phyloP scores from a whole-genome alignment of 2,797 vertebrate genomes.

The Cynopterus sphinx region DNA sequence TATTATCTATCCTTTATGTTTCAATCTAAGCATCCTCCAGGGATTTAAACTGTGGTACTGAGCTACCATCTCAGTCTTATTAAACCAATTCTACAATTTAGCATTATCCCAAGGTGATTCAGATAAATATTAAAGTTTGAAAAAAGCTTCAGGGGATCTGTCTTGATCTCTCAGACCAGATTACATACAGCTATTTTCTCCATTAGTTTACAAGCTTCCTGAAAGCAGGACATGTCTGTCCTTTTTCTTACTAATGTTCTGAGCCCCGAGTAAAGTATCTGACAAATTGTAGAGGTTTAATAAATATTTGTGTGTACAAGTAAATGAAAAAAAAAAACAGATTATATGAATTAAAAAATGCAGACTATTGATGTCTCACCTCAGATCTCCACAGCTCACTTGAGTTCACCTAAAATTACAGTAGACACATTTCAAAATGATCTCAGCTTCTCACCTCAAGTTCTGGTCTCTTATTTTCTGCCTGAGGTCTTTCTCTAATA shows the following conservation, averaged over 20 bases:
- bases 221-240: neutral
- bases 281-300: neutral
- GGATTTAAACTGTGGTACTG: neutral
- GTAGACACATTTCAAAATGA: neutral
- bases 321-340: neutral
- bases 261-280: neutral
- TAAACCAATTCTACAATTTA: neutral
- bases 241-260: neutral
- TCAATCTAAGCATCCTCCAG: neutral
- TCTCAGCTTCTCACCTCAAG: neutral
- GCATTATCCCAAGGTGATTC: neutral
- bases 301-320: neutral
- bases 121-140: neutral
- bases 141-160: neutral
- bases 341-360: neutral
- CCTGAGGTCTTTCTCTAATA: neutral
- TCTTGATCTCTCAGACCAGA: neutral
- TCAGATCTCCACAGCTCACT: neutral
- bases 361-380: neutral
- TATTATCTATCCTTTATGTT: neutral
- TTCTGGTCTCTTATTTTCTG: neutral
- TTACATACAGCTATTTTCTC: neutral
- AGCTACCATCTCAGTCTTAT: neutral
- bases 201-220: neutral
- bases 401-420: neutral